Base-by-base conservation (phyloP, 2,113 vertebrate genomes). In the Ageneiosus marmoratus region DNA sequence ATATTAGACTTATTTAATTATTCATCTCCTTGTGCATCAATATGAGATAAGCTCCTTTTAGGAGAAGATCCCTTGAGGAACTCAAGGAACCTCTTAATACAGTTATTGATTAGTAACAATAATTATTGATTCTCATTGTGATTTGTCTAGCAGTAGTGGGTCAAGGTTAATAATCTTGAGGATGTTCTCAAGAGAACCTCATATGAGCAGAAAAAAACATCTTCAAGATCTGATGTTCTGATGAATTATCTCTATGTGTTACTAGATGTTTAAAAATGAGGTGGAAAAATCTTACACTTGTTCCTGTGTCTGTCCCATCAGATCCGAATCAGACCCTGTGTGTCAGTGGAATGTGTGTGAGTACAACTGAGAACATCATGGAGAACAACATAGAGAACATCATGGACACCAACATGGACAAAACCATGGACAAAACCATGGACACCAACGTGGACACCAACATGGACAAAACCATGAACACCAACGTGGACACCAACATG, bases 241-340 rank as follows among this genome's bases (percentile, higher is more conserved):
- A 34, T 41, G 72, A 53, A 16, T 77, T 7, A 5, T 7, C n/a
- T n/a, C 37, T 41, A 41, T 41, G 37, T 53, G 29, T 5, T 11
- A 34, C 13, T 55, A 22, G 46, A 34, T 29, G 37, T 53, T 76
- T 44, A 15, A 37, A 44, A 77, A 27, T 51, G 3, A 75, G 48
- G 32, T 75, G 7, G 11, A 75, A 50, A 53, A 53, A 34, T 6
- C 37, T 0, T 77, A 60, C 34, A 77, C 2, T 8, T 16, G 37
- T 16, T 67, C 22, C 32, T 80, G 27, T 60, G 12, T 80, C 16
- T 82, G 32, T 83, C 69, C n/a, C 41, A 51, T 72, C 86, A 87
- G 86, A 75, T 74, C 32, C 11, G 22, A 32, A 22, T 12, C n/a
- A 55, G 37, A 69, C 63, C 6, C n/a, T 80, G n/a, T 82, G 80